Evolutionary conservation across 2,113 vertebrate species (phyloP), one percentile per base, ranked within the genome.

Genomic region (Vanacampus margaritifer): DNA sequence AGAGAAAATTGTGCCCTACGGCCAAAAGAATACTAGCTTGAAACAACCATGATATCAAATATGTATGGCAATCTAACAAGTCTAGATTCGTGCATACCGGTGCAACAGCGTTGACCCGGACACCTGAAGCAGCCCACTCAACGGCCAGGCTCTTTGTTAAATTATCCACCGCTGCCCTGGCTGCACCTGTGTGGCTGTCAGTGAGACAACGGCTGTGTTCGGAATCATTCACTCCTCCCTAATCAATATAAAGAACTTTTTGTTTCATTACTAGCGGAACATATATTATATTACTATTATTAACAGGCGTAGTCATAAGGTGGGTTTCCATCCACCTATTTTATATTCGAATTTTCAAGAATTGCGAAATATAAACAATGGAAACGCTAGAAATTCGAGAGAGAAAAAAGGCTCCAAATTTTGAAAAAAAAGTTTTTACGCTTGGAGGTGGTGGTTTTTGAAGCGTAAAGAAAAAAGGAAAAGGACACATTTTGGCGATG

Each of bases 141-240:
- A 97, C 76, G 65, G 96, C 94, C 66, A 98, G 89, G 67, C 81
- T 92, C 86, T 97, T 98, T 24, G 94, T 95, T 12, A 98, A 82
- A 67, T 92, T 96, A 75, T 93, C 87, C 83, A 99, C 95, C 0
- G 90, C 97, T 32, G 90, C 94, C 82, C 97, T 92, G 0, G 96
- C 94, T 64, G 97, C 97, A 87, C 90, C 95, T 5, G 91, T 87
- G 69, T 98, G 96, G 45, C 96, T 99, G 57, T 37, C 72, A 64
- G 86, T 7, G 12, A 68, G 60, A 65, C 2, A 24, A 58, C 4
- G 16, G 53, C 14, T 8, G 54, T 8, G 26, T 57, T 57, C 12
- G 26, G 26, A 57, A 28, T 57, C 13, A 28, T 24, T 24, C 53
- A 56, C 1, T 16, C 14, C 6, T 56, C 24, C 50, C n/a, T 24